phyloP scores from a whole-genome alignment of 2,888 invertebrate species.

The Agapostemon virescens region DNA sequence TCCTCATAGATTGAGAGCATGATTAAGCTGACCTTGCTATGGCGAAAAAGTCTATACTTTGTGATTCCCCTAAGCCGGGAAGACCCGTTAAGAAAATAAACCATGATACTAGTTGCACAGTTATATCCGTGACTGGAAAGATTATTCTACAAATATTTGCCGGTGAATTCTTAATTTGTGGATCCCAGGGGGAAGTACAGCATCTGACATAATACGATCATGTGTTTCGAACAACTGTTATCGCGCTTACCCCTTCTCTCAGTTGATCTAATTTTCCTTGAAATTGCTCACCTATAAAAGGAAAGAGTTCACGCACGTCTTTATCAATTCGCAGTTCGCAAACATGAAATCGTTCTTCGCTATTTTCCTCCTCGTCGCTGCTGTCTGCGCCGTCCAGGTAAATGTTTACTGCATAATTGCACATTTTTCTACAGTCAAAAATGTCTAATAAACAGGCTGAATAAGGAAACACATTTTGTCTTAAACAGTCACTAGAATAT shows the following conservation, averaged over 20 bases:
- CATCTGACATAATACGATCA: neutral
- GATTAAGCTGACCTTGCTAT: neutral
- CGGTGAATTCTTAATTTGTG: neutral
- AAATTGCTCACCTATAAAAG: slow-evolving; percentile 14
- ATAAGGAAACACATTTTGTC: too few species aligned
- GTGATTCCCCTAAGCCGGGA: neutral
- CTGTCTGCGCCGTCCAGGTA: slow-evolving; percentile 41
- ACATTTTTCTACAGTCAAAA: too few species aligned
- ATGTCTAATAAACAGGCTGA: too few species aligned
- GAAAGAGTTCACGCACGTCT: neutral
- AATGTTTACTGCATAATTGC: neutral
- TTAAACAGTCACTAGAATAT: too few species aligned
- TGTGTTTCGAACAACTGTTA: slow-evolving; percentile 6
- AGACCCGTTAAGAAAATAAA: slow-evolving; percentile 26
- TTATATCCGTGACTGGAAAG: neutral
- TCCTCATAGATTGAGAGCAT: neutral
- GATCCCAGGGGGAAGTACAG: slow-evolving; percentile 15
- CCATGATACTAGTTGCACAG: slow-evolving; percentile 6
- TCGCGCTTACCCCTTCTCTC: slow-evolving; percentile 12
- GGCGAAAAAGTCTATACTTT: neutral
- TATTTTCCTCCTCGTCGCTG: slow-evolving; percentile 19
- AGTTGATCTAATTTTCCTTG: neutral
- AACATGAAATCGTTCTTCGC: slow-evolving; percentile 31
- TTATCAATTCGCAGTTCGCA: slow-evolving; percentile 17
- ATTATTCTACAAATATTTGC: slow-evolving; percentile 5